These are phyloP conservation scores for Archocentrus centrarchus DNA, from an alignment of 2,113 vertebrate genomes.

Conservation along the genomic window DNA sequence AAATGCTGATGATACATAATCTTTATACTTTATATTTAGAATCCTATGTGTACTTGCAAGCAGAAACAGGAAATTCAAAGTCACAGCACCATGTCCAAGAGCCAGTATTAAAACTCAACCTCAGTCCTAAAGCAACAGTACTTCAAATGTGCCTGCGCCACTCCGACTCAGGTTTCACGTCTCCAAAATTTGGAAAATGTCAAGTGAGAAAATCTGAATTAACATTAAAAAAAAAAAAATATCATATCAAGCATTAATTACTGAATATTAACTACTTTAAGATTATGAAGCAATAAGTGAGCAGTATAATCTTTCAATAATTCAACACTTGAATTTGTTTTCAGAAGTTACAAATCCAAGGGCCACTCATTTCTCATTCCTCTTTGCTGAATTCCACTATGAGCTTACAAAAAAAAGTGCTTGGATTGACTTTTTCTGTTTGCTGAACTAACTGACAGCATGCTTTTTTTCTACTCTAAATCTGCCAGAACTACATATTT, in stretches of 20 bases:
- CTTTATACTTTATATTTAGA: neutral
- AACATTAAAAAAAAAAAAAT: rapidly evolving
- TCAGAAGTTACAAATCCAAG: neutral
- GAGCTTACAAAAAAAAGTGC: conserved; percentile 11
- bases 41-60: neutral
- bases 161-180: neutral
- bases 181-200: neutral
- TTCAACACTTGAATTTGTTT: neutral
- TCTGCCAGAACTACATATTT: conserved; percentile 40
- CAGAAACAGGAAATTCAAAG: conserved; percentile 6
- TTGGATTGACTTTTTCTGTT: neutral
- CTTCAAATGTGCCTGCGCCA: conserved; percentile 18
- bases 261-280: neutral
- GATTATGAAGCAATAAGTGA: neutral
- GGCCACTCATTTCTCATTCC: neutral
- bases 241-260: neutral
- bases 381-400: conserved; percentile 21
- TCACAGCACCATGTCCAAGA: neutral
- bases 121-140: neutral
- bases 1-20: neutral
- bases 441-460: conserved; percentile 11
- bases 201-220: neutral
- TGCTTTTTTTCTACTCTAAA: conserved; percentile 18
- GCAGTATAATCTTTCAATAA: neutral
- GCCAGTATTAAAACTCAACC: neutral